A percentile compares a stretch with the other conserved stretches of the same genome.
Evolutionary conservation across 2,797 vertebrate genomes (phyloP).

Genomic region (Pygocentrus nattereri): DNA sequence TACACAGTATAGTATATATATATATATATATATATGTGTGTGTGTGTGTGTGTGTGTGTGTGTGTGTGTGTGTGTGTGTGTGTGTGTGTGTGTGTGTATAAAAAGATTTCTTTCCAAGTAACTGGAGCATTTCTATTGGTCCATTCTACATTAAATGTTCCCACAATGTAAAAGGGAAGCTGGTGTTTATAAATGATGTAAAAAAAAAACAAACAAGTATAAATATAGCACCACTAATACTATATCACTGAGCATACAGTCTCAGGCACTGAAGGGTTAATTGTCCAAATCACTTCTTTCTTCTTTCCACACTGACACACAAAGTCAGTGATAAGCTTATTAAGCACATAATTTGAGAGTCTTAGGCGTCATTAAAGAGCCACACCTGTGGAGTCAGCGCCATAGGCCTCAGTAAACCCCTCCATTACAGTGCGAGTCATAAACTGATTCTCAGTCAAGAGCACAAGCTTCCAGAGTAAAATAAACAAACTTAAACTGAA

Average conservation of each 20-base stretch:
- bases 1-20: no score
- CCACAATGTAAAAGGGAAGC: no score
- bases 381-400: conserved; percentile 5
- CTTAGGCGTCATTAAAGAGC: conserved; percentile 1
- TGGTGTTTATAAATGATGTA: no score
- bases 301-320: neutral
- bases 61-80: no score
- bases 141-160: no score
- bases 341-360: conserved; percentile 10
- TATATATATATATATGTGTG: no score
- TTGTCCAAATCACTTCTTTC: conserved; percentile 18
- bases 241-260: neutral
- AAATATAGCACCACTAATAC: neutral
- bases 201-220: no score
- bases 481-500: conserved; percentile 27
- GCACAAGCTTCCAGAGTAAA: conserved; percentile 12
- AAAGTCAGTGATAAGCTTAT: neutral
- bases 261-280: neutral
- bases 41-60: no score
- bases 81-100: no score
- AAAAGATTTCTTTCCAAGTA: no score
- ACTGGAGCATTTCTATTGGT: no score
- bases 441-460: conserved; percentile 12
- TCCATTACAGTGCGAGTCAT: conserved; percentile 11
- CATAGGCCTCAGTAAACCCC: conserved; percentile 14